A percentile compares a stretch with the other conserved stretches of the same genome.
phyloP scores from a whole-genome alignment of 1,140 invertebrate genomes.

The Drosophila rufa region DNA sequence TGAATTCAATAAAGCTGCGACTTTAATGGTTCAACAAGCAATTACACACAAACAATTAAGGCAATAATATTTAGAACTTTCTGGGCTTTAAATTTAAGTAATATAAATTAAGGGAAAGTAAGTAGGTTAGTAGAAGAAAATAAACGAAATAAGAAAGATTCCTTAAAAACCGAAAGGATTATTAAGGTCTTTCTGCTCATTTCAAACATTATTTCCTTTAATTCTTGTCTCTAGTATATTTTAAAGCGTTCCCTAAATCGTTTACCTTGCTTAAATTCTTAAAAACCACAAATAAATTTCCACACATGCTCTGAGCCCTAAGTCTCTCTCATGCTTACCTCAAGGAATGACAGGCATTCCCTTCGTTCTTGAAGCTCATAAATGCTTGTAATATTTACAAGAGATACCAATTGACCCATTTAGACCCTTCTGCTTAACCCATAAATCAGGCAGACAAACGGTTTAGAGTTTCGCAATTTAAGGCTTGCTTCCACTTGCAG shows the following conservation, averaged over 20 bases:
- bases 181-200: no score
- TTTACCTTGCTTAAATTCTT: neutral
- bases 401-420: slow-evolving; percentile 43
- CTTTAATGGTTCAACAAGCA: neutral
- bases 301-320: neutral
- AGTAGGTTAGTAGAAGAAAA: no score
- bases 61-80: no score
- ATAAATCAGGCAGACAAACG: slow-evolving; percentile 49
- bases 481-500: slow-evolving; percentile 10
- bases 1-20: neutral
- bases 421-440: slow-evolving; percentile 12
- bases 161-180: no score
- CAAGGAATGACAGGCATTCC: neutral
- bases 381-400: slow-evolving; percentile 34
- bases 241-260: neutral
- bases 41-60: no score
- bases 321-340: slow-evolving; percentile 4
- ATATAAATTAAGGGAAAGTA: no score
- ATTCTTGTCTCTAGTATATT: neutral
- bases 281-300: neutral
- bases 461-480: slow-evolving; percentile 42
- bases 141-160: no score
- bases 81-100: no score
- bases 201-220: no score
- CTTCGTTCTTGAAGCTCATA: slow-evolving; percentile 17